Evolutionary conservation across 2,797 vertebrate genomes (phyloP).

Genomic region (Alfaro cultratus): DNA sequence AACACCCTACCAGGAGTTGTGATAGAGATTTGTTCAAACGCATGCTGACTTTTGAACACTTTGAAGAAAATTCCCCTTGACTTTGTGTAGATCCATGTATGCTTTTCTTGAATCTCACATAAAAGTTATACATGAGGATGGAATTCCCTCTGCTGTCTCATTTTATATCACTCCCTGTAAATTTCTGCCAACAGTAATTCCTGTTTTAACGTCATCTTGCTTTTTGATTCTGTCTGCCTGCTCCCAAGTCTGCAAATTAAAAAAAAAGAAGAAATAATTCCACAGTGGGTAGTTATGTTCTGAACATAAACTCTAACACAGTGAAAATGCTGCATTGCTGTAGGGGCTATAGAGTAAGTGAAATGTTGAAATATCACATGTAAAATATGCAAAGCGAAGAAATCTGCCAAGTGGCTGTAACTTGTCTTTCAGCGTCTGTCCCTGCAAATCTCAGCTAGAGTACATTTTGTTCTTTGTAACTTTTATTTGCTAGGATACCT

Average conservation of each 20-base stretch:
- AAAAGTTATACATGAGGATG: constrained; percentile 36
- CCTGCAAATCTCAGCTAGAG: constrained; percentile 28
- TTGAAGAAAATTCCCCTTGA: constrained; percentile 25
- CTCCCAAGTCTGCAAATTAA: constrained; percentile 26
- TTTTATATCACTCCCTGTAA: constrained; percentile 30
- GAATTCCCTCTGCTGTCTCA: constrained; percentile 38
- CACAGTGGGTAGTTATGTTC: constrained; percentile 15
- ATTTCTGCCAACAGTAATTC: constrained; percentile 33
- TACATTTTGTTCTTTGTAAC: constrained; percentile 37
- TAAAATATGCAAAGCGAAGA: constrained; percentile 26
- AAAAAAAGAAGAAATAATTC: not conserved
- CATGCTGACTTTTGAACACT: constrained; percentile 28
- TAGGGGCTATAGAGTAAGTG: constrained; percentile 17
- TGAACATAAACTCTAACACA: not conserved
- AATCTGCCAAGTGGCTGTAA: constrained; percentile 44
- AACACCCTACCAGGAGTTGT: not conserved
- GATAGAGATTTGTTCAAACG: constrained; percentile 28
- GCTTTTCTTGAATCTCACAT: constrained; percentile 36
- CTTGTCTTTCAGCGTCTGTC: constrained; percentile 53
- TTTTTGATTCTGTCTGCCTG: constrained; percentile 3
- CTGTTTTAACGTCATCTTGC: constrained; percentile 17
- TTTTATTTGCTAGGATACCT: constrained; percentile 25
- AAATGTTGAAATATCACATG: constrained; percentile 29
- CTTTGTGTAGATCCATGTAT: constrained; percentile 23
- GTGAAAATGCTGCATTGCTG: constrained; percentile 9